Evolutionary conservation across 2,797 vertebrate genomes (phyloP).

Genomic region (Taenioides sp.): DNA sequence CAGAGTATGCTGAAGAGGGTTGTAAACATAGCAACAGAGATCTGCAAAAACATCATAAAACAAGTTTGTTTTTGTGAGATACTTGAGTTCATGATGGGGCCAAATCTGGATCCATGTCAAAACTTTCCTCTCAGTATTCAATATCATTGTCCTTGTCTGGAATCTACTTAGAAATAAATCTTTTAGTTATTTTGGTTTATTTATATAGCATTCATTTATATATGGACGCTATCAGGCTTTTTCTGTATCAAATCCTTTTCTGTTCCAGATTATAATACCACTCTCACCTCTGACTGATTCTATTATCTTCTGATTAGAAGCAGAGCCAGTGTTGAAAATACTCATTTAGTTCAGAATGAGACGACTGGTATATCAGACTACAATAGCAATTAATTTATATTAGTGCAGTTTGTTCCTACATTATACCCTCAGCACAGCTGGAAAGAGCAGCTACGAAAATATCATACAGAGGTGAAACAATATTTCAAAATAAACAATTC

Average conservation of each 20-base stretch:
- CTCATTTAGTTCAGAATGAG: constrained; percentile 6
- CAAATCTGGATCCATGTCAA: not conserved
- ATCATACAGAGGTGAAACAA: not conserved
- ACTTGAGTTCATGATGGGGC: not conserved
- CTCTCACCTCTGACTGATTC: not conserved
- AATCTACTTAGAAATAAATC: not conserved
- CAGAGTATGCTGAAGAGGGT: constrained; percentile 1
- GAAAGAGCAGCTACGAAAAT: not conserved
- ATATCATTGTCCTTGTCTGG: not conserved
- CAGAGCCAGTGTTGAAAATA: not conserved
- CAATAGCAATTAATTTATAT: constrained; percentile 6
- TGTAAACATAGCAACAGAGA: constrained; percentile 9
- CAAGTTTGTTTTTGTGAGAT: not conserved
- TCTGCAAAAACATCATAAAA: constrained; percentile 1
- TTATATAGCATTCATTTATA: too few relatives aligned
- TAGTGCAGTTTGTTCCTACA: not conserved
- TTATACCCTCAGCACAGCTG: not conserved
- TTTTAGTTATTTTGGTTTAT: not conserved
- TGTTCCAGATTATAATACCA: too few relatives aligned
- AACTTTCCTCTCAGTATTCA: not conserved
- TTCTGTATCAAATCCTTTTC: not conserved
- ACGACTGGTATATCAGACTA: not conserved
- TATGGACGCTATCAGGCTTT: not conserved
- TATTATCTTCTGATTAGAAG: not conserved
- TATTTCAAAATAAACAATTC: too few relatives aligned